Base-by-base conservation (phyloP, 2,113 vertebrate species). In the Potamarius usumacintae region DNA sequence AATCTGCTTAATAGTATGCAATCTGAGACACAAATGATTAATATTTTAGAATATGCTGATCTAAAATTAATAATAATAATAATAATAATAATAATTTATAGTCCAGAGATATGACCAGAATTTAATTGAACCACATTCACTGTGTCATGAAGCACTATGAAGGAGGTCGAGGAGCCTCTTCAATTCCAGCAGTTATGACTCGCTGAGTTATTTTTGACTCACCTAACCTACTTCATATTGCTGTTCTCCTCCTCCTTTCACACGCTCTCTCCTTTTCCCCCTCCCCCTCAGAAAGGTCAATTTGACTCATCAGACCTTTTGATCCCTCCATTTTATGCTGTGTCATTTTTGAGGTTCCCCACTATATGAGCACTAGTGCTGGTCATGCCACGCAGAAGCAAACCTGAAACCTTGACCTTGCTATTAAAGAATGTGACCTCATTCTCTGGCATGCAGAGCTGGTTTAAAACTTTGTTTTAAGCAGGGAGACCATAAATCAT, bases 251-350 rank as follows among this genome's bases (percentile, higher is more conserved):
- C 15, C n/a, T 27, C 11, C 52, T 80, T 15, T 57, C 53, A 15
- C 48, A 10, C 7, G 0, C 53, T 60, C 57, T 60, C 27, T 81
- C 30, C 57, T 62, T 82, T 58, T 42, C 79, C 60, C 10, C 27
- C 30, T 42, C 55, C 57, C 18, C 34, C 79, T 81, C 27, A 11
- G 79, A 81, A 17, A 81, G 79, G 57, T 81, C 83, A 72, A 74
- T 84, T 53, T 57, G 10, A n/a, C 83, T 84, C 50, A 30, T 84
- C 83, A 84, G 67, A 84, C 83, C 83, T 84, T 84, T 72, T 84
- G 83, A 84, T 84, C 83, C 30, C 53, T 82, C 18, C 27, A 57
- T 84, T 84, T 72, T 72, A 84, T 30, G 5, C 52, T 34, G 69
- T 84, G 83, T 84, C 67, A 57, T 57, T 27, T 72, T 69, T 71